Conservation (phyloP, 2,888 invertebrate genomes). For the Pimpla rufipes region DNA sequence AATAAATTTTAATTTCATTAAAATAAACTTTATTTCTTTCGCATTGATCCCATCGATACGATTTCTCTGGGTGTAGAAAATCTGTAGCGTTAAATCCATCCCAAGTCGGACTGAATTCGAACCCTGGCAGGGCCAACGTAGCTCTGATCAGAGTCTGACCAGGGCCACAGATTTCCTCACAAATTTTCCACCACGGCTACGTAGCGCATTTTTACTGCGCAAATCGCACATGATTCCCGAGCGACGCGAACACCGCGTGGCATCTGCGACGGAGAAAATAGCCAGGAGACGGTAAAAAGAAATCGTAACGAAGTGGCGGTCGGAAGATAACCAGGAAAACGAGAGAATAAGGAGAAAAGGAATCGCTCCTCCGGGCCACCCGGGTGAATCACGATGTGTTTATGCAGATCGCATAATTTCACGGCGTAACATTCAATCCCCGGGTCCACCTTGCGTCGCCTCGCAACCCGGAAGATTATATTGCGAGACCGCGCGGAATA, state of each 20-base stretch:
- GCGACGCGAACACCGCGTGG: background rate
- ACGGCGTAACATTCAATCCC: constrained; percentile 42
- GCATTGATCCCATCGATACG: too few species aligned
- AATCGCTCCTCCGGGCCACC: constrained; percentile 13
- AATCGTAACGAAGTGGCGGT: background rate
- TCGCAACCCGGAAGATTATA: background rate
- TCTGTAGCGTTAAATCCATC: too few species aligned
- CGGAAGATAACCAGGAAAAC: background rate
- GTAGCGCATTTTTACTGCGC: constrained; percentile 14
- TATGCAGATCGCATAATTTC: constrained; percentile 23
- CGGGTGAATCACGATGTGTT: constrained; percentile 38
- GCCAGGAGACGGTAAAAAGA: background rate
- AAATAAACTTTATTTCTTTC: too few species aligned
- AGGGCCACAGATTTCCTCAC: too few species aligned
- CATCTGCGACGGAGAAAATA: background rate
- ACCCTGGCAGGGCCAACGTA: too few species aligned
- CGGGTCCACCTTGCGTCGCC: constrained; percentile 3
- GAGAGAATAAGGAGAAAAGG: background rate
- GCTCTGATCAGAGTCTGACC: too few species aligned
- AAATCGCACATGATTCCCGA: constrained; percentile 11
- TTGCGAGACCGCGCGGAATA: constrained; percentile 4
- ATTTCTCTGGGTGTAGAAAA: too few species aligned
- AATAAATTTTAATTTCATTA: too few species aligned
- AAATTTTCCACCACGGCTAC: too few species aligned
- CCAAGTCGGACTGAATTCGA: too few species aligned